These are phyloP conservation scores for Limnephilus lunatus DNA, from an alignment of 2,888 invertebrate species.

Conservation along the genomic window DNA sequence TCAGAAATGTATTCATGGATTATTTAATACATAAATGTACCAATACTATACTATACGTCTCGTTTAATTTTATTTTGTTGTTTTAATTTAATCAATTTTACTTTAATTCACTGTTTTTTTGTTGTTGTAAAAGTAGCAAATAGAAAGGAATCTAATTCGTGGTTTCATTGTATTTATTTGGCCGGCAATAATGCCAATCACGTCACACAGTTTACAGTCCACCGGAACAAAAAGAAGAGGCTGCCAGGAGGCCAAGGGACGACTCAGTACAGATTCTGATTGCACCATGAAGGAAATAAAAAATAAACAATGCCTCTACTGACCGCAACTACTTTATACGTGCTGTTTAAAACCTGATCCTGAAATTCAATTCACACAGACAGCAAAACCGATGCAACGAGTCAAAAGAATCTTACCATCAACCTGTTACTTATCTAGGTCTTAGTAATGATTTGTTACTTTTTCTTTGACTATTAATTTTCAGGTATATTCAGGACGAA, in stretches of 20 bases:
- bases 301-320: conserved; percentile 50
- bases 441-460: background rate
- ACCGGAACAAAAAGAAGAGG: background rate
- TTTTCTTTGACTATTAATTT: background rate
- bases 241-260: background rate
- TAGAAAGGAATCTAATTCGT: background rate
- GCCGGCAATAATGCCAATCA: conserved; percentile 4
- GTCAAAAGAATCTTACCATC: background rate
- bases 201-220: background rate
- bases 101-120: too few relatives aligned
- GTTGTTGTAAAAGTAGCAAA: background rate
- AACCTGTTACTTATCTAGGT: background rate
- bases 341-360: conserved; percentile 43
- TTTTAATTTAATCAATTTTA: too few relatives aligned
- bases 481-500: background rate
- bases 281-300: conserved; percentile 37
- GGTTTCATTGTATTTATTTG: background rate
- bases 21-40: too few relatives aligned
- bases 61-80: too few relatives aligned
- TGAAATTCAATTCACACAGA: background rate
- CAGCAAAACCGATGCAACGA: background rate
- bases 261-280: conserved; percentile 35
- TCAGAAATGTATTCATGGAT: too few relatives aligned
- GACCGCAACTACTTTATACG: conserved; percentile 51
- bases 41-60: too few relatives aligned